These are phyloP conservation scores for Diabrotica undecimpunctata DNA, from an alignment of 1,140 invertebrate genomes.

Conservation along the genomic window DNA sequence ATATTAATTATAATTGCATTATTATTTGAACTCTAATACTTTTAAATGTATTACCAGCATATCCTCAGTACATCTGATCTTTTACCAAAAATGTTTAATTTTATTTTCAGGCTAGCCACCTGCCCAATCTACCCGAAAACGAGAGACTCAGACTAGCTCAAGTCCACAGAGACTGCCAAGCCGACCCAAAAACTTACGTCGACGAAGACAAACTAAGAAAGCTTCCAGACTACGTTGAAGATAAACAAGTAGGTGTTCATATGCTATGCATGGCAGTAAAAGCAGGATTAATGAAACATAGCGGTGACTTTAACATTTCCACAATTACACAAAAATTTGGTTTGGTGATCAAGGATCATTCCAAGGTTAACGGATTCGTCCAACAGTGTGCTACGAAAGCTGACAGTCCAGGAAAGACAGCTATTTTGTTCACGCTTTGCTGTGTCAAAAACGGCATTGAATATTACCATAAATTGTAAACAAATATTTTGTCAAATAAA, in stretches of 20 bases:
- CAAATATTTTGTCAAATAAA: neutral
- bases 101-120: neutral
- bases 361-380: neutral
- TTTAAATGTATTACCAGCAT: too few species aligned
- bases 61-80: too few species aligned
- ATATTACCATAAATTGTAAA: constrained; percentile 9
- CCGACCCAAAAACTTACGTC: constrained; percentile 4
- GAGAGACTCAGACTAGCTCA: neutral
- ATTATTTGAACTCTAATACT: too few species aligned
- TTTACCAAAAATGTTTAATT: too few species aligned
- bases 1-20: too few species aligned
- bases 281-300: neutral
- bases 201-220: constrained; percentile 5
- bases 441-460: constrained; percentile 2
- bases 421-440: neutral
- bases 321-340: neutral
- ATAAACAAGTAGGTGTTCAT: constrained; percentile 8
- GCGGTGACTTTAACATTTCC: neutral
- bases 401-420: neutral
- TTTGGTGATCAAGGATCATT: neutral
- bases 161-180: constrained; percentile 6
- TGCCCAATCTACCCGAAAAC: neutral
- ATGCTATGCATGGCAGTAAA: constrained; percentile 12
- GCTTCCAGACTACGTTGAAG: neutral
- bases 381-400: neutral